phyloP scores from a whole-genome alignment of 1,140 invertebrate species.

The Sitodiplosis mosellana region DNA sequence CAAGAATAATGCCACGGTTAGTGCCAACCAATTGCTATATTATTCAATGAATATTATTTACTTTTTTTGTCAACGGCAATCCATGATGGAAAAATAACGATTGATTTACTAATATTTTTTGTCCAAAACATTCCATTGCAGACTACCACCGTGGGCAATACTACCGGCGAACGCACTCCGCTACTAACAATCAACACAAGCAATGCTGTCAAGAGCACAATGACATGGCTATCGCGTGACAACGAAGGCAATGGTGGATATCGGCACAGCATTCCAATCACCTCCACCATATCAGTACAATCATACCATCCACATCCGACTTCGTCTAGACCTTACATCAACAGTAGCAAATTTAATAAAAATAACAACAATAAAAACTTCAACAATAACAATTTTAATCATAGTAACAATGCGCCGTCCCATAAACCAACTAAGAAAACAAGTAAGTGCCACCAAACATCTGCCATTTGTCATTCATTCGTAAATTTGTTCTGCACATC shows the following conservation, averaged over 20 bases:
- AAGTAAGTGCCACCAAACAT: constrained; percentile 20
- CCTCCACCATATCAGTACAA: constrained; percentile 5
- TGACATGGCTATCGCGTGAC: constrained; percentile 9
- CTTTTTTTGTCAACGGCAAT: no score
- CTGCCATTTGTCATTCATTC: no score
- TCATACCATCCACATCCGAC: constrained; percentile 7
- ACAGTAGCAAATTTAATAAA: constrained; percentile 15
- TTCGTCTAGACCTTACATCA: constrained; percentile 11
- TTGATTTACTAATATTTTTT: no score
- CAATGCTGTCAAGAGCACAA: constrained; percentile 14
- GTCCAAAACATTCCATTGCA: no score
- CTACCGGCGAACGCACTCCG: constrained; percentile 6
- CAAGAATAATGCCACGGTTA: no score
- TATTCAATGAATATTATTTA: no score
- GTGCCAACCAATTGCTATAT: no score
- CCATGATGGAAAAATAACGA: no score
- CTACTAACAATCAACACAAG: constrained; percentile 10
- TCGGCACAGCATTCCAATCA: constrained; percentile 19
- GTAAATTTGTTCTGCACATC: background rate
- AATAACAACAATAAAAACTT: constrained; percentile 2
- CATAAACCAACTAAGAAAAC: constrained; percentile 35
- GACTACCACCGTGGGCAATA: background rate
- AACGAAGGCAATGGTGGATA: background rate
- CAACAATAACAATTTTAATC: background rate
- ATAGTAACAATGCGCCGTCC: constrained; percentile 13